These are phyloP conservation scores for Teleopsis dalmanni DNA, from an alignment of 1,140 invertebrate genomes.

Conservation along the genomic window DNA sequence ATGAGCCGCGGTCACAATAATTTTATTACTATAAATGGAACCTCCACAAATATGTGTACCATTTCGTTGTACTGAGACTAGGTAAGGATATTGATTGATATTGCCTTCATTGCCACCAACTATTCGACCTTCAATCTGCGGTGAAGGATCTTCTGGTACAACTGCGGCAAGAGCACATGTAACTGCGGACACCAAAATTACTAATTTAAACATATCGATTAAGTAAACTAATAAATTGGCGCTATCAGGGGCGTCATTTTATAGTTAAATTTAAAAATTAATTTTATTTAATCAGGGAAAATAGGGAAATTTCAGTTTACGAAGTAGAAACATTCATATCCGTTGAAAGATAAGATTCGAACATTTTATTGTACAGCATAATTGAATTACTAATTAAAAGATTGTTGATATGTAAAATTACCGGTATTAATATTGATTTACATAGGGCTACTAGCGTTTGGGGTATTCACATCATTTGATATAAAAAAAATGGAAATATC, in stretches of 20 bases:
- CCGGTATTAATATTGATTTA: no score
- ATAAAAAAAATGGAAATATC: no score
- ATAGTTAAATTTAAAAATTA: background rate
- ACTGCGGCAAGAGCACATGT: background rate
- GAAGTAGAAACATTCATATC: background rate
- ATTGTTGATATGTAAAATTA: no score
- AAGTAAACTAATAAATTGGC: no score
- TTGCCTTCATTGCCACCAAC: slow-evolving; percentile 42
- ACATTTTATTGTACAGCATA: no score
- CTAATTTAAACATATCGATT: slow-evolving; percentile 5
- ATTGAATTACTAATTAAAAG: no score
- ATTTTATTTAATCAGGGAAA: background rate
- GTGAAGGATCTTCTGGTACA: background rate
- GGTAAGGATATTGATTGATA: slow-evolving; percentile 37
- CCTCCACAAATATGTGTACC: slow-evolving; percentile 52
- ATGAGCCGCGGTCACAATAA: slow-evolving; percentile 53
- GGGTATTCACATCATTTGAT: no score
- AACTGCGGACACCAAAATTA: background rate
- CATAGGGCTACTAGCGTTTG: no score
- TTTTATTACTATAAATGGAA: slow-evolving; percentile 47
- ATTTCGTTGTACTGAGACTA: slow-evolving; percentile 43
- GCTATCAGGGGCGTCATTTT: background rate
- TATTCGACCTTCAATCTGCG: slow-evolving; percentile 27
- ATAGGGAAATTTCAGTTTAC: no score
- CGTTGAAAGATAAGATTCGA: no score